Conservation (phyloP, 2,888 invertebrate species). For the Heterodera filipjevi region DNA sequence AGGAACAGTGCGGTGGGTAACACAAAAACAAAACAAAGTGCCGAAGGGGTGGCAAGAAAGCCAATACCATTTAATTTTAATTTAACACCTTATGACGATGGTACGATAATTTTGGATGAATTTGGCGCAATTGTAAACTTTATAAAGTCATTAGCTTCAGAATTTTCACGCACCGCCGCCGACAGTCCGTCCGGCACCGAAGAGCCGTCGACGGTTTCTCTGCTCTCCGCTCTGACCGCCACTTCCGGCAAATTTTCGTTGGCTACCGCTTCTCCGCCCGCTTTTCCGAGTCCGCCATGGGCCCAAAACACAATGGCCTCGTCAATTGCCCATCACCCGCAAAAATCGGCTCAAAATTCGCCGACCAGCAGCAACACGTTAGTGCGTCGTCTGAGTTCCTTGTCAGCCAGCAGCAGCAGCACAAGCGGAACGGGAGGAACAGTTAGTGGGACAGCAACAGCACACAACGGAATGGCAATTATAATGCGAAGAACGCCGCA, state of each 20-base stretch:
- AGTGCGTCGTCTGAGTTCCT: conserved; percentile 3
- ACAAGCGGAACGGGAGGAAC: neutral
- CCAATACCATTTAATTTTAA: too few species aligned
- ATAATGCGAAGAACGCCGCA: conserved; percentile 25
- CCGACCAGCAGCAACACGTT: neutral
- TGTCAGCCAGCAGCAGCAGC: conserved; percentile 8
- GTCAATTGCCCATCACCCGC: neutral
- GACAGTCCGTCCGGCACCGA: neutral
- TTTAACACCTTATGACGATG: too few species aligned
- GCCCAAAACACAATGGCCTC: neutral
- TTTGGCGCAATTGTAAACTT: too few species aligned
- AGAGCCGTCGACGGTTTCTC: neutral
- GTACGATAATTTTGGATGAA: too few species aligned
- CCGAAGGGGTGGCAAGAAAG: too few species aligned
- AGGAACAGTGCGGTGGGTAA: neutral
- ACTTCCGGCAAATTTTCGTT: conserved; percentile 1
- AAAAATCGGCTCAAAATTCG: conserved; percentile 12
- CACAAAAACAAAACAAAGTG: neutral
- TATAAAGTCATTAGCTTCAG: too few species aligned
- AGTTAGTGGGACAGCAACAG: conserved; percentile 46
- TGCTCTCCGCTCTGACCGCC: conserved; percentile 13
- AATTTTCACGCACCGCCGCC: neutral
- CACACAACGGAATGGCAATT: conserved; percentile 50
- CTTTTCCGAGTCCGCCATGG: neutral
- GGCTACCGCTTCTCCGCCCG: conserved; percentile 1